A percentile compares a stretch with the other conserved stretches of the same genome.
phyloP scores from a whole-genome alignment of 2,113 vertebrate species.

The Melanerpes formicivorus region DNA sequence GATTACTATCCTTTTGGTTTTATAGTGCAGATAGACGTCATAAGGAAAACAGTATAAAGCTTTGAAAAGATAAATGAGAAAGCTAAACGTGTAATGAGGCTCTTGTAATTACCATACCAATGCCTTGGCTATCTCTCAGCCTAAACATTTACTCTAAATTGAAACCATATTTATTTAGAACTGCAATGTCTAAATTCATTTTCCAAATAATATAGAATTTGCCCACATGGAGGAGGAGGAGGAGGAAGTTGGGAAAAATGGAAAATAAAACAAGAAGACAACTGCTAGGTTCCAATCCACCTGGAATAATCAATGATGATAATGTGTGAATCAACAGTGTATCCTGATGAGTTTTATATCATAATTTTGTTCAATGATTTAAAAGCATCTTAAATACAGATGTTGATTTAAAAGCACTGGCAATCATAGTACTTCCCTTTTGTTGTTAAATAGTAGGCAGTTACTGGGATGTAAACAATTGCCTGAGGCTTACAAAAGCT shows the following conservation, averaged over 20 bases:
- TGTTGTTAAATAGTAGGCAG: slow-evolving; percentile 58
- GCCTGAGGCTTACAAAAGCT: slow-evolving; percentile 30
- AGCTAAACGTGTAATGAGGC: neutral
- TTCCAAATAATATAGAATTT: neutral
- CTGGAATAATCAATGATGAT: neutral
- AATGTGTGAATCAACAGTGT: neutral
- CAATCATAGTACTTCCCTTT: slow-evolving; percentile 16
- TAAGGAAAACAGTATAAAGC: neutral
- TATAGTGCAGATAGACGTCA: neutral
- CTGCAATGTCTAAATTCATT: neutral
- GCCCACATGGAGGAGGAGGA: neutral
- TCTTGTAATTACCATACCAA: neutral
- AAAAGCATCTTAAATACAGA: neutral
- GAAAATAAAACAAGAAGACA: neutral
- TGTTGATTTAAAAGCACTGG: neutral
- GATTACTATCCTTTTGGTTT: neutral
- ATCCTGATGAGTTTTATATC: neutral
- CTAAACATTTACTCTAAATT: neutral
- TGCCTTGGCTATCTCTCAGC: neutral
- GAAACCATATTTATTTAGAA: neutral
- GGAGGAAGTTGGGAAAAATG: neutral
- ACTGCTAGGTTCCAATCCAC: neutral
- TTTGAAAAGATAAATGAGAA: neutral
- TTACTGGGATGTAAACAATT: slow-evolving; percentile 1
- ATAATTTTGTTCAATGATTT: neutral